These are phyloP conservation scores for Tetranychus urticae DNA, from an alignment of 1,140 invertebrate genomes.

Conservation along the genomic window DNA sequence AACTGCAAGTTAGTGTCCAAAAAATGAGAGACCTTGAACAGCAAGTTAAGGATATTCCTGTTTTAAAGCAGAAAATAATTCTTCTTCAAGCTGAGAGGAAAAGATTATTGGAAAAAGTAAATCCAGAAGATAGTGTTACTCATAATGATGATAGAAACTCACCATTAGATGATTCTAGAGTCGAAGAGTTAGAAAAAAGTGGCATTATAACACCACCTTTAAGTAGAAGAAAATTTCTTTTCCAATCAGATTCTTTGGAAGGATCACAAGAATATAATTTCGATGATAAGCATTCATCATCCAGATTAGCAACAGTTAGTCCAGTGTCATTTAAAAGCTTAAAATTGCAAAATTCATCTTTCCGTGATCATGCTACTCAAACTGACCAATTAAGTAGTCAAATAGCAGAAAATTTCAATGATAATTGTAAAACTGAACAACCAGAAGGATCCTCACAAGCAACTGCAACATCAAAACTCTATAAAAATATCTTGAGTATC, in stretches of 20 bases:
- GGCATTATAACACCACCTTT: slow-evolving; percentile 8
- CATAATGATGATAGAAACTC: too few species aligned
- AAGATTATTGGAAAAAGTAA: slow-evolving; percentile 32
- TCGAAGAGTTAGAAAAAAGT: slow-evolving; percentile 11
- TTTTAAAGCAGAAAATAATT: slow-evolving; percentile 37
- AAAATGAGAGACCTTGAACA: slow-evolving; percentile 53
- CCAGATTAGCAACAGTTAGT: too few species aligned
- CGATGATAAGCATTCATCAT: too few species aligned
- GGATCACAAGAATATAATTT: neutral
- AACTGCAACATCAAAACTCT: too few species aligned
- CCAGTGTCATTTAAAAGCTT: too few species aligned
- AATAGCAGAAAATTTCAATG: too few species aligned
- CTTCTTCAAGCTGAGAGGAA: slow-evolving; percentile 47
- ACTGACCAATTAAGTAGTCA: too few species aligned
- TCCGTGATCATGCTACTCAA: too few species aligned
- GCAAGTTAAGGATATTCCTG: slow-evolving; percentile 56
- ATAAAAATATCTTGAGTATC: too few species aligned
- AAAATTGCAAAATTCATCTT: too few species aligned
- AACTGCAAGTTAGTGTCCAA: slow-evolving; percentile 50
- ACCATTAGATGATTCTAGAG: slow-evolving; percentile 4
- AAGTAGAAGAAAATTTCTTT: slow-evolving; percentile 10
- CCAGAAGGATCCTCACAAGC: too few species aligned
- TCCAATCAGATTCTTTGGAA: neutral
- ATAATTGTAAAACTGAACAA: too few species aligned
- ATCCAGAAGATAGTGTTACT: slow-evolving; percentile 13